phyloP scores from a whole-genome alignment of 1,140 invertebrate species.

The Lordiphosa mommai region DNA sequence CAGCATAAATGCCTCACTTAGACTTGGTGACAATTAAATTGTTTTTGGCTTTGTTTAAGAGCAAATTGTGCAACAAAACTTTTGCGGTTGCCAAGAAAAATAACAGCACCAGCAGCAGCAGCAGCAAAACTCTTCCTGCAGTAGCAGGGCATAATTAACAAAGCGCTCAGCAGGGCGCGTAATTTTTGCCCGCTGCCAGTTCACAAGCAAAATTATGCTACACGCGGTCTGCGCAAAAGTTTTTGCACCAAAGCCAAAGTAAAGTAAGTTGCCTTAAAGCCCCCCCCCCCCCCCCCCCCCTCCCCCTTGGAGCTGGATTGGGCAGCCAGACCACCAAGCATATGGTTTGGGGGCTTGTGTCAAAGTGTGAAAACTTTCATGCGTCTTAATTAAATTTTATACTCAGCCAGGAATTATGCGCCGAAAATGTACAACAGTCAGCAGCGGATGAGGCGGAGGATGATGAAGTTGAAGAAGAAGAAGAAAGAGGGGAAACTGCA shows the following conservation, averaged over 20 bases:
- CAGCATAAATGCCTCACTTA: conserved; percentile 18
- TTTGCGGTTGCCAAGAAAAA: conserved; percentile 64
- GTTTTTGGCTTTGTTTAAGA: conserved; percentile 73
- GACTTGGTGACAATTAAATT: conserved; percentile 67
- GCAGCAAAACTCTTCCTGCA: conserved; percentile 21
- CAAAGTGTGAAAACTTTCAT: conserved; percentile 74
- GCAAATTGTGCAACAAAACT: conserved; percentile 76
- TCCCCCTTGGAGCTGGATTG: not conserved
- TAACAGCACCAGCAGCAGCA: conserved; percentile 22
- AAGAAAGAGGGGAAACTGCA: conserved; percentile 20
- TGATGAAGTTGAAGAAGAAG: too few relatives aligned
- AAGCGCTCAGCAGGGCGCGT: conserved; percentile 71
- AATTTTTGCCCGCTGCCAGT: conserved; percentile 57
- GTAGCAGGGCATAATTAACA: conserved; percentile 69
- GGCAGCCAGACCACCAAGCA: not conserved
- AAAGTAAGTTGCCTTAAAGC: conserved; percentile 1
- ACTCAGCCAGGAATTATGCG: conserved; percentile 51
- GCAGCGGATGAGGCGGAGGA: too few relatives aligned
- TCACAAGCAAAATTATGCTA: conserved; percentile 36
- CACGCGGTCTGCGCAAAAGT: conserved; percentile 33
- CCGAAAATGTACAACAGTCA: conserved; percentile 40
- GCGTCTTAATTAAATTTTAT: conserved; percentile 77
- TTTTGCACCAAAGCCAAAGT: conserved; percentile 28
- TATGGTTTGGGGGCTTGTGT: conserved; percentile 50
- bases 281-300: not conserved